Conservation (phyloP, 1,140 invertebrate species). For the Scylla paramamosain region DNA sequence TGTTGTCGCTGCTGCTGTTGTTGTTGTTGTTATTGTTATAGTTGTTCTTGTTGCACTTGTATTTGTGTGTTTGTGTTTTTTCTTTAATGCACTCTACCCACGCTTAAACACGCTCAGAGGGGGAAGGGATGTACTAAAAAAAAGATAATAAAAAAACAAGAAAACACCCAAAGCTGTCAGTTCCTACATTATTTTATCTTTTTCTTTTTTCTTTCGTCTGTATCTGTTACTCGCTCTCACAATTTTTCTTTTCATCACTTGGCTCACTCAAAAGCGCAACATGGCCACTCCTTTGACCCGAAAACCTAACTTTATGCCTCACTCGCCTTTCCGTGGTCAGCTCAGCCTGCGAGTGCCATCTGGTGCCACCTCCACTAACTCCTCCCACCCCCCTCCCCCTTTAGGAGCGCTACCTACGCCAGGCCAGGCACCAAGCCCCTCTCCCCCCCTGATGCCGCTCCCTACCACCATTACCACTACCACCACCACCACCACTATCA, state of each 20-base stretch:
- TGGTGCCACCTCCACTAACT: neutral
- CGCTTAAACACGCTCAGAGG: neutral
- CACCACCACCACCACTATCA: constrained; percentile 38
- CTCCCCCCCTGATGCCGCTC: constrained; percentile 55
- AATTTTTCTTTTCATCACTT: too few species aligned
- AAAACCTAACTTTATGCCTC: too few species aligned
- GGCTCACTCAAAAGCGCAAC: too few species aligned
- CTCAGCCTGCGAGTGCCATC: neutral
- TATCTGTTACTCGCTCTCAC: too few species aligned
- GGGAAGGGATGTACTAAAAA: neutral
- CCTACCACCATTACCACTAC: constrained; percentile 53
- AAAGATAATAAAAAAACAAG: neutral
- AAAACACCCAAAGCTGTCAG: neutral
- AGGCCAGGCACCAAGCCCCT: constrained; percentile 52
- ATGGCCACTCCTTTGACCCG: too few species aligned
- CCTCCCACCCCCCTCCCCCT: constrained; percentile 5
- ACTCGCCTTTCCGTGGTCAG: neutral
- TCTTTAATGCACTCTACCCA: neutral
- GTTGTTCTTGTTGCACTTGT: neutral
- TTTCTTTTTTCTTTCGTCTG: too few species aligned
- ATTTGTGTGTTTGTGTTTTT: neutral
- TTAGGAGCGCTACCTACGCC: constrained; percentile 69
- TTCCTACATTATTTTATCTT: neutral
- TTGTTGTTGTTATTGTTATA: neutral
- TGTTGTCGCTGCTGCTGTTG: neutral